These are phyloP conservation scores for Cephalopholis sonnerati DNA, from an alignment of 2,113 vertebrate species.

Conservation along the genomic window DNA sequence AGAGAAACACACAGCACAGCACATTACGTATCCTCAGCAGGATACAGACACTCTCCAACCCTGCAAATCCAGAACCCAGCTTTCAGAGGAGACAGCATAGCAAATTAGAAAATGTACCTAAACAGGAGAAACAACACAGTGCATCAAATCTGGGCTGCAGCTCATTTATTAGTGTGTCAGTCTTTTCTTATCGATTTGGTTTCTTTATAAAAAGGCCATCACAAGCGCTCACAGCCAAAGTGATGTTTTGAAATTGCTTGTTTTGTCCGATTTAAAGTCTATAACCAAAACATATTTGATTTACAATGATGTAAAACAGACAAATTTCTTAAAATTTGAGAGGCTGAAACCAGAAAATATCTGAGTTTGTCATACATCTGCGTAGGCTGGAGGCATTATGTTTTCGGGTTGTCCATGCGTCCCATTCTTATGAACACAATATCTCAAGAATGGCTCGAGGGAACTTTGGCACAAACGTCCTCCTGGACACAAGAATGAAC, in stretches of 20 bases:
- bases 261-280: neutral
- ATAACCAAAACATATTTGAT: neutral
- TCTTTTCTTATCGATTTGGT: neutral
- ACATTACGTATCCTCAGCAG: conserved; percentile 38
- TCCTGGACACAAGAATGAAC: no score
- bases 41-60: conserved; percentile 21
- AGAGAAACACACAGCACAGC: conserved; percentile 17
- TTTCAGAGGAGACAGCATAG: conserved; percentile 10
- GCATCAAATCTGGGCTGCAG: neutral
- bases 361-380: neutral
- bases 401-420: no score
- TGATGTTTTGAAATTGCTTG: neutral
- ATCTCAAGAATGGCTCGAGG: no score
- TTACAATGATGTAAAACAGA: neutral
- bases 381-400: no score
- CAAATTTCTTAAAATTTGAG: neutral
- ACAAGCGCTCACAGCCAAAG: neutral
- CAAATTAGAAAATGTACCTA: conserved; percentile 17
- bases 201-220: neutral
- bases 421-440: no score
- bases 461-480: no score
- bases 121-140: neutral
- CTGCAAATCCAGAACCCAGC: conserved; percentile 16
- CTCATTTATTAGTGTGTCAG: neutral
- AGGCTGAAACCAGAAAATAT: neutral